Evolutionary conservation across 2,113 vertebrate species (phyloP).

Genomic region (Centropus unirufus): DNA sequence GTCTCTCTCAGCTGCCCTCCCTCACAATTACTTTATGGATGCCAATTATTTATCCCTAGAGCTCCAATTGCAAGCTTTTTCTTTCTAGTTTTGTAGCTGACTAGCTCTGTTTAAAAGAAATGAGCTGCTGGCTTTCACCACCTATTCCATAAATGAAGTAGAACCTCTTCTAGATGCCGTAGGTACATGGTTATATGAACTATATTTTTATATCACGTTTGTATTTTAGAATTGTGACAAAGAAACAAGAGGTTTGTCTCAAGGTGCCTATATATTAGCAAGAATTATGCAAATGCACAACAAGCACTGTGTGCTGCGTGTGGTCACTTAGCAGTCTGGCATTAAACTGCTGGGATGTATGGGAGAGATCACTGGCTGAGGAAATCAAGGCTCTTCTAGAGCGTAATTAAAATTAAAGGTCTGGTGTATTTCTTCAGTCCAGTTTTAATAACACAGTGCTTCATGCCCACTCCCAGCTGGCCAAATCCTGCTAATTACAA

Average conservation of each 20-base stretch:
- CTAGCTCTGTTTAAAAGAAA: not conserved
- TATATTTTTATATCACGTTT: not conserved
- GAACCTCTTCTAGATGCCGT: not conserved
- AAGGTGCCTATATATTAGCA: not conserved
- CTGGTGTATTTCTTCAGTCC: not conserved
- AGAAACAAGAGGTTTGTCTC: not conserved
- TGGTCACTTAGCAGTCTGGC: not conserved
- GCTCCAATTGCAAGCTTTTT: not conserved
- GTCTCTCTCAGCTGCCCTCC: not conserved
- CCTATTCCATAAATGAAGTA: not conserved
- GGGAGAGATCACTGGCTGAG: not conserved
- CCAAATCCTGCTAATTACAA: slow-evolving; percentile 35
- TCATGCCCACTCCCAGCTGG: slow-evolving; percentile 23
- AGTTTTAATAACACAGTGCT: not conserved
- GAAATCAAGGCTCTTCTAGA: not conserved
- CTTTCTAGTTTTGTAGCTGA: not conserved
- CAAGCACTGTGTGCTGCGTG: not conserved
- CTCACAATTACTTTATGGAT: not conserved
- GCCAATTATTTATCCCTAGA: not conserved
- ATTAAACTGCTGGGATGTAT: not conserved
- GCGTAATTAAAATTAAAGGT: slow-evolving; percentile 35
- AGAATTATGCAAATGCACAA: not conserved
- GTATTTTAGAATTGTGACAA: not conserved
- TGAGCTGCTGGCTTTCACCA: not conserved
- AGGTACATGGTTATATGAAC: not conserved